Evolutionary conservation across 1,140 invertebrate genomes (phyloP).

Genomic region (Cydia fagiglandana): DNA sequence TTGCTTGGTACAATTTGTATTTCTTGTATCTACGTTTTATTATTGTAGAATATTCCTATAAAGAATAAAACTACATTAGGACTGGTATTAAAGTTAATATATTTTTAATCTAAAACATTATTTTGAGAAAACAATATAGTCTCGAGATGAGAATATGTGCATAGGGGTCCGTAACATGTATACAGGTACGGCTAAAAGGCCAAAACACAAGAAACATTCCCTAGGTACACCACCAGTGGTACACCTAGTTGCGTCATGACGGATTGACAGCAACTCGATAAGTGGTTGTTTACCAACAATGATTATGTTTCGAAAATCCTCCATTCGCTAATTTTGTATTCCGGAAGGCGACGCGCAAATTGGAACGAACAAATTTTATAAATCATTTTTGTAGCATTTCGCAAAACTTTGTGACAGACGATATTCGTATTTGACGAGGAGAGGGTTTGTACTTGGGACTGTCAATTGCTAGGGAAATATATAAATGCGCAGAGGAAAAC

Average conservation of each 20-base stretch:
- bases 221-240: no score
- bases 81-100: no score
- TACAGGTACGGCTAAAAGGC: no score
- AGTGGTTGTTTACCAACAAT: conserved; percentile 3
- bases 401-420: background rate
- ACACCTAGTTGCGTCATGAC: background rate
- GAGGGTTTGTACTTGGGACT: background rate
- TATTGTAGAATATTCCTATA: no score
- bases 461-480: background rate
- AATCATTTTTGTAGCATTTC: conserved; percentile 3
- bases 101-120: no score
- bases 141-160: no score
- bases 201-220: no score
- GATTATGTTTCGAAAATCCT: background rate
- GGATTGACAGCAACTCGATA: background rate
- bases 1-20: no score
- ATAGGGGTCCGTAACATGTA: no score
- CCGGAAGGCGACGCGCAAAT: background rate
- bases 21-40: no score
- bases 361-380: background rate
- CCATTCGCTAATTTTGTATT: conserved; percentile 5
- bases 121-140: no score
- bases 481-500: background rate
- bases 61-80: no score
- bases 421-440: background rate